Percentiles rank a stretch among this genome's conserved stretches.
These are phyloP conservation scores for Gobius niger DNA, from an alignment of 2,113 vertebrate species.

Conservation along the genomic window DNA sequence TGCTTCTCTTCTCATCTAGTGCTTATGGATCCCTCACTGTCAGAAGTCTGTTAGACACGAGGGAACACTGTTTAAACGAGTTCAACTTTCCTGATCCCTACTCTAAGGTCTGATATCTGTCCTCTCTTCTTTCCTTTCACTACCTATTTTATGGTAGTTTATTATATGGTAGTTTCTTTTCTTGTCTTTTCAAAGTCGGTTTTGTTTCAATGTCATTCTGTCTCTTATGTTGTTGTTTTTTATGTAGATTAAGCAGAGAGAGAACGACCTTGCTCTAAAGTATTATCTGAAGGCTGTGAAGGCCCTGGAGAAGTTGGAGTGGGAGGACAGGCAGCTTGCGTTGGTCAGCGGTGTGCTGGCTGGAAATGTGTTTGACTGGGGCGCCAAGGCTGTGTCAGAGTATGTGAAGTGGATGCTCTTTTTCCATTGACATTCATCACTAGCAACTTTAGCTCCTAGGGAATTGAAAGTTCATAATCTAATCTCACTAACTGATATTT, in stretches of 20 bases:
- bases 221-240: conserved; percentile 8
- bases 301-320: conserved; percentile 86
- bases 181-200: neutral
- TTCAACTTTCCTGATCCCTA: conserved; percentile 99
- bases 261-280: conserved; percentile 90
- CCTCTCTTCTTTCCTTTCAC: conserved; percentile 14
- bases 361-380: conserved; percentile 98
- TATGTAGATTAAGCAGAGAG: conserved; percentile 90
- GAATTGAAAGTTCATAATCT: neutral
- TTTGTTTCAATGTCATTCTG: neutral
- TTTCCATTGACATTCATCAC: neutral
- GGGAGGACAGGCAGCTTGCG: conserved; percentile 94
- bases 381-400: conserved; percentile 97
- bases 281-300: conserved; percentile 86
- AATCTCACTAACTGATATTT: too few species aligned
- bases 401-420: conserved; percentile 73
- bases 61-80: conserved; percentile 97
- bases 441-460: neutral
- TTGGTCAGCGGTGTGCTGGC: conserved; percentile 92
- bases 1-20: conserved; percentile 73
- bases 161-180: neutral
- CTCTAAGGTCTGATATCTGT: conserved; percentile 85
- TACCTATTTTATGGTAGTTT: conserved; percentile 3
- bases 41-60: conserved; percentile 94
- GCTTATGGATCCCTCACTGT: conserved; percentile 97